These are phyloP conservation scores for Tachuris rubrigastra DNA, from an alignment of 2,113 vertebrate species.

Conservation along the genomic window DNA sequence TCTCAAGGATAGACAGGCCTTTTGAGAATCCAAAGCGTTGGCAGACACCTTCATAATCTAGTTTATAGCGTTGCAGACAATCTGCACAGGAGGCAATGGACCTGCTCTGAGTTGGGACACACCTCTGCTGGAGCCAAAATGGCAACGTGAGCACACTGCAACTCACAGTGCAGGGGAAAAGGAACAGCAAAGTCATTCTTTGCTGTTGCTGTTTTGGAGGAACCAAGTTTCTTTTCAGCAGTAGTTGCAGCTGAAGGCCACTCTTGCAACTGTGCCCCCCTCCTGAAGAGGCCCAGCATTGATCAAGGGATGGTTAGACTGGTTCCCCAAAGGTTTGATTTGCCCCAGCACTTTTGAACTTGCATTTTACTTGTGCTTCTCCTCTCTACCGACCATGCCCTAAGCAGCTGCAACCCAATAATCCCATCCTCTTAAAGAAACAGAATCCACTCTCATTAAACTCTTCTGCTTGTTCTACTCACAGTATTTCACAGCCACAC, in stretches of 20 bases:
- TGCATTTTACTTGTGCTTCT: background rate
- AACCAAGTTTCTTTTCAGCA: background rate
- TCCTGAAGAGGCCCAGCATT: background rate
- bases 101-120: rapidly evolving
- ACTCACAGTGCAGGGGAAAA: background rate
- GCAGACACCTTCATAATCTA: background rate
- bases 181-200: background rate
- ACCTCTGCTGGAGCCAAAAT: background rate
- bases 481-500: background rate
- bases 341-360: background rate
- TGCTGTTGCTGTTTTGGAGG: background rate
- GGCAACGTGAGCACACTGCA: rapidly evolving
- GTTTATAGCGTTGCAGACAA: background rate
- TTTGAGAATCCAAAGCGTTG: background rate
- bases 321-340: background rate
- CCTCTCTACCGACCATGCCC: rapidly evolving
- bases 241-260: background rate
- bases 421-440: background rate
- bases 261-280: background rate
- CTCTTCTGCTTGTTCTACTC: background rate
- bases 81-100: background rate
- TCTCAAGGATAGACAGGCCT: background rate
- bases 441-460: background rate
- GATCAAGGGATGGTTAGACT: background rate
- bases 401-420: background rate